Evolutionary conservation across 2,113 vertebrate genomes (phyloP), one percentile per base, ranked within the genome.

Genomic region (Pseudopipra pipra): DNA sequence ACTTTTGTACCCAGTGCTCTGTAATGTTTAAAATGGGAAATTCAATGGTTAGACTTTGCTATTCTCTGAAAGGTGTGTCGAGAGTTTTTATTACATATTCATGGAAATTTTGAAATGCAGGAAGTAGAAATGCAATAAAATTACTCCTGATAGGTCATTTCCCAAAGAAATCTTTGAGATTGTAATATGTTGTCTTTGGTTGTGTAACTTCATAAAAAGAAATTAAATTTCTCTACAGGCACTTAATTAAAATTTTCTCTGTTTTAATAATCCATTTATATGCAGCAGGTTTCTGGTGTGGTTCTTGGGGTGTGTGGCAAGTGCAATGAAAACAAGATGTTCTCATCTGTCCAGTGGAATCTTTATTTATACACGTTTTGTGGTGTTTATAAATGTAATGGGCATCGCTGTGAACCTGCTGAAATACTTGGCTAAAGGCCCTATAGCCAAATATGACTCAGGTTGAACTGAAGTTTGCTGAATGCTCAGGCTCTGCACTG

Each of bases 71-170:
- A 95, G 89, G 79, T 89, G 84, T 96, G 89, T 75, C 86, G 47
- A 23, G 72, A 90, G 41, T 55, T 87, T 90, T 95, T 89, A 88
- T 90, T 92, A 74, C 63, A 31, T 90, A 66, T 87, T 94, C 54
- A 71, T 83, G 79, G 82, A 47, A 62, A 79, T 95, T 96, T 90
- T 95, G 94, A 96, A 97, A 97, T 95, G 68, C 87, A 94, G 96
- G 95, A 96, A 94, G 78, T 80, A 93, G 75, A 93, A 90, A 77
- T 90, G 92, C 88, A 94, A 51, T 96, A 78, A 93, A 96, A 96
- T 90, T 93, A 85, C 72, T 78, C 77, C 79, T 88, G 92, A 96
- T 96, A 78, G 90, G 96, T 95, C 79, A 96, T 93, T 96, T 97
- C 95, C 96, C 88, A 93, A 82, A 96, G 76, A 95, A 95, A 90